Evolutionary conservation across 2,797 vertebrate genomes (phyloP), one percentile per base, ranked within the genome.

Genomic region (Eospalax fontanierii): DNA sequence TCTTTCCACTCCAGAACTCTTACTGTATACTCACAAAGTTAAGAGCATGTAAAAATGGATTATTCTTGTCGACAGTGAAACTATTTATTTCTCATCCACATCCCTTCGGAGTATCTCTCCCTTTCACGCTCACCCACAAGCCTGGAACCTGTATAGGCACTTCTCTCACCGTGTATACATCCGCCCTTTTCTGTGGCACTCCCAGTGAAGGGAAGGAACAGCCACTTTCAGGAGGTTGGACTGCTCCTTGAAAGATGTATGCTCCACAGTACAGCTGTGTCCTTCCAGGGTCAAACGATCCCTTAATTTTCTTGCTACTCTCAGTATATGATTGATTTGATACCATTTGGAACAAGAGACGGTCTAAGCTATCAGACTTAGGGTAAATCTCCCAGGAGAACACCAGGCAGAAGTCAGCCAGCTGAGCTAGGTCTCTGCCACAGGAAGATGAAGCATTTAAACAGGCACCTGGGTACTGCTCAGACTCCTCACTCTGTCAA

Each of bases 1-100:
- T 95, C 84, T 93, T 95, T 86, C 66, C 79, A 80, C 54, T 93
- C 12, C 24, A 91, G 81, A 87, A 59, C 78, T 54, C 38, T 71
- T 71, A 82, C 76, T 74, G 46, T 57, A 93, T 9, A 83, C 66
- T 46, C 82, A 92, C 50, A 89, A 83, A 78, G 50, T 73, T 84
- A 78, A 96, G 38, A 92, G 92, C 76, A 82, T 82, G 96, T 40
- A 92, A 81, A 85, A 90, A 93, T 54, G 35, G 54, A 94, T 84
- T 76, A 61, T 46, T 90, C 57, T n/a, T 57, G 38, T 84, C 90
- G 90, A 81, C 59, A 74, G 84, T 95, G 87, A 81, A 79, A 65
- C n/a, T 84, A 57, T 78, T 92, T 85, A 59, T 76, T 95, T 96
- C 71, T 61, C 4, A 61, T 12, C 61, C 19, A 40, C 19, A 9